Evolutionary conservation across 2,797 vertebrate genomes (phyloP).

Genomic region (Clarias platycephalus): DNA sequence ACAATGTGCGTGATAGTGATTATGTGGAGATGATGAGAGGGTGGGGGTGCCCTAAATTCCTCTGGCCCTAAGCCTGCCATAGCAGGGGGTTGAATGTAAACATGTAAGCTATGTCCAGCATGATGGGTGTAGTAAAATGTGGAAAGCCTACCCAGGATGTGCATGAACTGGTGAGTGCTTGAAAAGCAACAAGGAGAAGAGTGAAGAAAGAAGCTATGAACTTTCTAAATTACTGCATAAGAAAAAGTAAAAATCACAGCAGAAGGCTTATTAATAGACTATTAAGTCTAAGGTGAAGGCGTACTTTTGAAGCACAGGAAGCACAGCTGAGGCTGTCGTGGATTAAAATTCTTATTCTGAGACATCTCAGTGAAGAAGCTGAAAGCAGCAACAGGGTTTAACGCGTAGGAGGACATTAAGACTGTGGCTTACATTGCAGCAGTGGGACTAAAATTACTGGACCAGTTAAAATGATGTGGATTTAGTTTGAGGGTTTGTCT

Average conservation of each 20-base stretch:
- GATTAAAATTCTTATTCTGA: slow-evolving; percentile 38
- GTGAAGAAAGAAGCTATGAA: neutral
- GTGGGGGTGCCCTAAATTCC: slow-evolving; percentile 25
- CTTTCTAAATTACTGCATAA: neutral
- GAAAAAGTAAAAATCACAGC: neutral
- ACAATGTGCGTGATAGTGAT: slow-evolving; percentile 13
- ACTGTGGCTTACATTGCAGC: slow-evolving; percentile 35
- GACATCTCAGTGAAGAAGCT: slow-evolving; percentile 34
- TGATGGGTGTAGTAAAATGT: slow-evolving; percentile 41
- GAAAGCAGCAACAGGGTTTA: slow-evolving; percentile 35
- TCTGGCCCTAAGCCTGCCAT: slow-evolving; percentile 36
- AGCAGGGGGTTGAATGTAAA: slow-evolving; percentile 39
- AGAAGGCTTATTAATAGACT: neutral
- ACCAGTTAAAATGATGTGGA: slow-evolving; percentile 44
- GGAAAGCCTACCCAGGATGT: slow-evolving; percentile 13
- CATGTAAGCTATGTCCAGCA: slow-evolving; percentile 46
- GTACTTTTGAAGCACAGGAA: slow-evolving; percentile 18
- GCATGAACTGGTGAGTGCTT: neutral
- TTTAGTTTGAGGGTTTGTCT: slow-evolving; percentile 41
- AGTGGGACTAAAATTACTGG: slow-evolving; percentile 36
- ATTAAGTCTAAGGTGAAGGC: slow-evolving; percentile 19
- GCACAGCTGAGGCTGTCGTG: slow-evolving; percentile 17
- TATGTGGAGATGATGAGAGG: slow-evolving; percentile 30
- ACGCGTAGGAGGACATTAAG: slow-evolving; percentile 40
- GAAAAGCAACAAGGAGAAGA: neutral